These are phyloP conservation scores for Coelopa pilipes DNA, from an alignment of 2,888 invertebrate genomes.

Conservation along the genomic window DNA sequence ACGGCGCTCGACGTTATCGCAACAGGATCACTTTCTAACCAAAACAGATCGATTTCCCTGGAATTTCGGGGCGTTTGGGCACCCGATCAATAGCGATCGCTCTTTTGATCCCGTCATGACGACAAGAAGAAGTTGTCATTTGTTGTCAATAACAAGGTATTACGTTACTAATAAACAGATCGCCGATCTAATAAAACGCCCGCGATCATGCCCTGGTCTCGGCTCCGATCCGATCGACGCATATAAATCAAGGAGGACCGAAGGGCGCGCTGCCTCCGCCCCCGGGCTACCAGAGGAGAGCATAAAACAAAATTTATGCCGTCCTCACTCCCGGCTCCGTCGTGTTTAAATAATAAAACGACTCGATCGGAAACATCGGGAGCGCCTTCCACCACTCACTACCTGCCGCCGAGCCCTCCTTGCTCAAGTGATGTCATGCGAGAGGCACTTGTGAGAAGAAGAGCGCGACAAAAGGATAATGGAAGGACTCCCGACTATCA, in stretches of 20 bases:
- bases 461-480: neutral
- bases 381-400: neutral
- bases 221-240: neutral
- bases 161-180: neutral
- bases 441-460: neutral
- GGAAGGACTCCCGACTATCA: conserved; percentile 29
- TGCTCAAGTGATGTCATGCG: neutral
- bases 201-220: neutral
- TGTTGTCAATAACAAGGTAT: neutral
- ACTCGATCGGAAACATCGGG: neutral
- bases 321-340: neutral
- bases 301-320: neutral
- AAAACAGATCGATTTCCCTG: conserved; percentile 10
- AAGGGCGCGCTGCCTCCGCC: neutral
- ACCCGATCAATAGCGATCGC: neutral
- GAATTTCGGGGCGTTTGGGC: neutral
- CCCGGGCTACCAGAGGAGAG: neutral
- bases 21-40: conserved; percentile 7
- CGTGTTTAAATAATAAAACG: neutral
- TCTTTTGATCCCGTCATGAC: neutral
- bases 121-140: neutral
- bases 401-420: neutral
- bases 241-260: neutral
- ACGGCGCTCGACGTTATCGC: conserved; percentile 4
- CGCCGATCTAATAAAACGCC: neutral